These are phyloP conservation scores for Caenorhabditis panamensis DNA, from an alignment of 2,888 invertebrate species.

Conservation along the genomic window DNA sequence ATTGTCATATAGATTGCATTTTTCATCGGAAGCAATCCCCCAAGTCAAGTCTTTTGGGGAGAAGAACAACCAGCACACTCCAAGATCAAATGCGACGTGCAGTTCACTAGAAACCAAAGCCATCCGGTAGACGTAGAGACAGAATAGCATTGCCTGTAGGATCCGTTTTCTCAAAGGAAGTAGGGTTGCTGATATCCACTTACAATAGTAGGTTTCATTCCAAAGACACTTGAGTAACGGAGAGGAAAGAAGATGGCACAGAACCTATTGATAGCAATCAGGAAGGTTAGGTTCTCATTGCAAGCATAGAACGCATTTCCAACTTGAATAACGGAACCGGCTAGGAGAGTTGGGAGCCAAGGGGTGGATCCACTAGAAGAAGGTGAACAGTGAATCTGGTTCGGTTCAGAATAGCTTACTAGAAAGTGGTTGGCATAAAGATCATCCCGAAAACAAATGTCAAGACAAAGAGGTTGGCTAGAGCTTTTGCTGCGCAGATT, in stretches of 20 bases:
- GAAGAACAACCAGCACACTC: conserved; percentile 23
- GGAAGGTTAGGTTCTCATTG: conserved; percentile 41
- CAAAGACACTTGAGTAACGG: conserved; percentile 37
- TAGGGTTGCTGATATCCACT: conserved; percentile 20
- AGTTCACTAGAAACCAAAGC: not conserved
- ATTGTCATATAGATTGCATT: conserved; percentile 19
- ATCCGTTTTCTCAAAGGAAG: conserved; percentile 9
- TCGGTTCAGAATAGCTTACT: conserved; percentile 42
- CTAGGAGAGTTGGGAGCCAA: conserved; percentile 26
- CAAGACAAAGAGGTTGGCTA: conserved; percentile 38
- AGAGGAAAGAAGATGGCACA: conserved; percentile 47
- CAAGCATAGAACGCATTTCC: conserved; percentile 31
- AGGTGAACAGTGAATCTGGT: too few relatives aligned
- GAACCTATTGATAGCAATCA: conserved; percentile 44
- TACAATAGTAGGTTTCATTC: conserved; percentile 12
- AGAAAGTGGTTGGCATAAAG: conserved; percentile 40
- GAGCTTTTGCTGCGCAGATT: conserved; percentile 40
- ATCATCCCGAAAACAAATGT: conserved; percentile 11
- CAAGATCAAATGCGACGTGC: not conserved
- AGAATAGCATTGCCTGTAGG: not conserved
- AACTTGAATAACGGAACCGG: conserved; percentile 22
- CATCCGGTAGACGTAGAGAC: not conserved
- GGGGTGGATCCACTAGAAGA: conserved; percentile 45
- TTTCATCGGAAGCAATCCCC: conserved; percentile 12
- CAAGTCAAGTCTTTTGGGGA: conserved; percentile 19